These are phyloP conservation scores for Drosophila seguyi DNA, from an alignment of 1,140 invertebrate genomes.

Conservation along the genomic window DNA sequence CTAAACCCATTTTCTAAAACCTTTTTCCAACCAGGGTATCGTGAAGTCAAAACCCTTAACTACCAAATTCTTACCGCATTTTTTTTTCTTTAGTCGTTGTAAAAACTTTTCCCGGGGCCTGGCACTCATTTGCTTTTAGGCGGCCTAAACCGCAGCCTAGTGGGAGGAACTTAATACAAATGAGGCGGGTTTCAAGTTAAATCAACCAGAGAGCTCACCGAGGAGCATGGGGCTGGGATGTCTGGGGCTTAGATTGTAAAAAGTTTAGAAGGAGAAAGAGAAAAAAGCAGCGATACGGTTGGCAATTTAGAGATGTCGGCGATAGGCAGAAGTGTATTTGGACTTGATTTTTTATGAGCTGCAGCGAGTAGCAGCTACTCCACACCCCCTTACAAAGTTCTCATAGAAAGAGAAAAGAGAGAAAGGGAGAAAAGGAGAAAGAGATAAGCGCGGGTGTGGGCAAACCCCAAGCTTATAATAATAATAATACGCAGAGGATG, in stretches of 20 bases:
- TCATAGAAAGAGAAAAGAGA: not conserved
- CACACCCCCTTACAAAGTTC: not conserved
- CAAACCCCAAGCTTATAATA: slow-evolving; percentile 35
- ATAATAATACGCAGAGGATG: slow-evolving; percentile 13
- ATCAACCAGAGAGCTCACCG: slow-evolving; percentile 57
- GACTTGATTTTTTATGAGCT: slow-evolving; percentile 70
- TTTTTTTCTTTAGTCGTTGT: slow-evolving; percentile 6
- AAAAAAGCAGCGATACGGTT: slow-evolving; percentile 13
- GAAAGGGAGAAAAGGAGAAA: not conserved
- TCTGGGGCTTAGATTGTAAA: slow-evolving; percentile 41
- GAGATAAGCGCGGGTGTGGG: slow-evolving; percentile 13
- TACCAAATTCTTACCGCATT: not conserved
- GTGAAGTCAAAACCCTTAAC: not conserved
- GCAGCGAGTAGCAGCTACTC: slow-evolving; percentile 6
- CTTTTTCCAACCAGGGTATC: not conserved
- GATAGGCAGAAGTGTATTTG: slow-evolving; percentile 53
- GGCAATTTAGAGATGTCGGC: slow-evolving; percentile 32
- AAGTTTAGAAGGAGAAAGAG: slow-evolving; percentile 43
- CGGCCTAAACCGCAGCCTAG: slow-evolving; percentile 39
- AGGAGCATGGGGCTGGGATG: not conserved
- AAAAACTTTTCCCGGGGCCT: slow-evolving; percentile 35
- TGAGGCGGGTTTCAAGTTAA: slow-evolving; percentile 79
- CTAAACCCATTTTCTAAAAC: not conserved
- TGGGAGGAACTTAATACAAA: slow-evolving; percentile 75
- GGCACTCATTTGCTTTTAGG: slow-evolving; percentile 65